phyloP scores from a whole-genome alignment of 2,888 invertebrate genomes.

The Xylota segnis region DNA sequence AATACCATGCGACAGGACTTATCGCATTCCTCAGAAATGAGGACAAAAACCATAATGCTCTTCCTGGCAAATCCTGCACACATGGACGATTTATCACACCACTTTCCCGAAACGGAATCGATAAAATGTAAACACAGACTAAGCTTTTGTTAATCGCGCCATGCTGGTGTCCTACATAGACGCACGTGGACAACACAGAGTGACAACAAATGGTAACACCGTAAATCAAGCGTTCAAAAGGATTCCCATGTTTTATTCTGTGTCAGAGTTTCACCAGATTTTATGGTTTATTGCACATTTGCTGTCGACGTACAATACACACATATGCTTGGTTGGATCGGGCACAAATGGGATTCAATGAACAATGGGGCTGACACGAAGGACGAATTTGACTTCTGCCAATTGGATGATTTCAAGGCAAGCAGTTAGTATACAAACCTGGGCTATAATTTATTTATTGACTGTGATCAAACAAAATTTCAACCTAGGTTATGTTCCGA shows the following conservation, averaged over 20 bases:
- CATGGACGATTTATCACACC: not conserved
- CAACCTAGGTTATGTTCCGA: too few species aligned
- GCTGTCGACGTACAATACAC: not conserved
- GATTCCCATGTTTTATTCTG: not conserved
- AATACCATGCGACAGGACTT: too few species aligned
- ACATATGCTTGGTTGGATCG: not conserved
- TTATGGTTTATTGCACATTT: not conserved
- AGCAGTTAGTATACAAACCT: too few species aligned
- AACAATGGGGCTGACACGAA: not conserved
- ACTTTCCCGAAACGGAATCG: not conserved
- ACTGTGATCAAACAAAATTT: too few species aligned
- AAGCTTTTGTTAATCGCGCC: slow-evolving; percentile 3
- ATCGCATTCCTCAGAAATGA: not conserved
- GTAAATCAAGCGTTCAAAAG: not conserved
- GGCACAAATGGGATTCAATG: not conserved
- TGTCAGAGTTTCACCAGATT: not conserved
- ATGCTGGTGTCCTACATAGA: not conserved
- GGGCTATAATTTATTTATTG: too few species aligned
- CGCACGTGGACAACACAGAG: not conserved
- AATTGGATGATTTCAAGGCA: too few species aligned
- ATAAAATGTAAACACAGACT: not conserved
- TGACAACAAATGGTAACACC: not conserved
- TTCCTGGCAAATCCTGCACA: not conserved
- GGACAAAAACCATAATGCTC: not conserved
- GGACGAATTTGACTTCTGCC: not conserved